A percentile compares a stretch with the other conserved stretches of the same genome.
phyloP scores from a whole-genome alignment of 2,113 vertebrate genomes.

The Embiotoca jacksoni region DNA sequence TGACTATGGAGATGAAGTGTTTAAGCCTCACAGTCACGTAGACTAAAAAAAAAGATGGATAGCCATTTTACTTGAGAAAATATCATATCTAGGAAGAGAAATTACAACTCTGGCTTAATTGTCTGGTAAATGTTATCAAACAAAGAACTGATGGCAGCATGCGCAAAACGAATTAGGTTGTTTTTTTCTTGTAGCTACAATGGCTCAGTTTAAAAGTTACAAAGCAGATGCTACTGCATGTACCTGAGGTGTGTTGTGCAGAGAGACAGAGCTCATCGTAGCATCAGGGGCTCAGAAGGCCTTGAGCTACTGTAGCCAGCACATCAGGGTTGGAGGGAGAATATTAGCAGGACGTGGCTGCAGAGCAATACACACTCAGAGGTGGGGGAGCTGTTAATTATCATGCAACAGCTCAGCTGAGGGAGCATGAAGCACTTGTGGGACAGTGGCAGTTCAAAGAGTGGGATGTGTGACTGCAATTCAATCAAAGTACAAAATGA shows the following conservation, averaged over 20 bases:
- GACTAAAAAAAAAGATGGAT: slow-evolving; percentile 48
- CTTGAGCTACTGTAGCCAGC: slow-evolving; percentile 36
- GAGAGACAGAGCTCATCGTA: slow-evolving; percentile 39
- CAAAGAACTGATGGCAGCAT: slow-evolving; percentile 24
- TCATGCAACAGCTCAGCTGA: slow-evolving; percentile 59
- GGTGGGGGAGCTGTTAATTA: slow-evolving; percentile 66
- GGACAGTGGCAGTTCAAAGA: slow-evolving; percentile 68
- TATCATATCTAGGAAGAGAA: slow-evolving; percentile 38
- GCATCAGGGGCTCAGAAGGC: slow-evolving; percentile 29
- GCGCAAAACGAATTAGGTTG: slow-evolving; percentile 10
- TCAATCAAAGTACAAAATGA: slow-evolving; percentile 71
- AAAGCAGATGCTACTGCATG: slow-evolving; percentile 33
- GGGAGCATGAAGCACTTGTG: slow-evolving; percentile 47
- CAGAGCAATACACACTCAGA: slow-evolving; percentile 38
- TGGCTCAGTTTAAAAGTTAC: slow-evolving; percentile 36
- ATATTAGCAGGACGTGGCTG: slow-evolving; percentile 33
- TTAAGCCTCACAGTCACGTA: slow-evolving; percentile 41
- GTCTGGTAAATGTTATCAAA: slow-evolving; percentile 30
- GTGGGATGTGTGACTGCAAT: slow-evolving; percentile 46
- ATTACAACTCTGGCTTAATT: slow-evolving; percentile 58
- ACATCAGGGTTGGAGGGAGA: slow-evolving; percentile 10
- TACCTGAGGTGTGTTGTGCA: slow-evolving; percentile 36
- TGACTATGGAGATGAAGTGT: slow-evolving; percentile 53
- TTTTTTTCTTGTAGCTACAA: slow-evolving; percentile 21
- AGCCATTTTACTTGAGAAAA: slow-evolving; percentile 27